Base-by-base conservation (phyloP, 2,113 vertebrate genomes). In the Periophthalmus modestus region DNA sequence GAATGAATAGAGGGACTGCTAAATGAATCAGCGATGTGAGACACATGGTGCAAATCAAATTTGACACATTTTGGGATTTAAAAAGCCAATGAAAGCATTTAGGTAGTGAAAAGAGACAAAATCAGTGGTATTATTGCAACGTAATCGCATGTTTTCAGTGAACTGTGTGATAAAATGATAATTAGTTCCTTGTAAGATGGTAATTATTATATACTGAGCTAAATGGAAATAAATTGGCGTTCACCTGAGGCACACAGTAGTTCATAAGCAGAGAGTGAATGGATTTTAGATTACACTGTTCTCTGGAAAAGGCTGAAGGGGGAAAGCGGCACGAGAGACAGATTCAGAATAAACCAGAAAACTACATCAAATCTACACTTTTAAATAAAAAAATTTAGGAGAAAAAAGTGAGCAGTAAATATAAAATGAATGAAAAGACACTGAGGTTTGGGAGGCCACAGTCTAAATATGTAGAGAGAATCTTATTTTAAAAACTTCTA, bases 21-120 rank as follows among this genome's bases (percentile, higher is more conserved):
- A 78, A 85, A 77, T 79, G 75, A 82, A 55, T 87, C 82, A 85
- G 72, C 50, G 14, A 50, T 50, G 50, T 66, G 71, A 81, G 72
- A 79, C 66, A 68, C 68, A 62, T 69, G 79, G 50, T 24, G 21
- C 52, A 59, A 50, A 78, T 43, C 48, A 39, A 58, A 74, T 63
- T 0, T 80, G 58, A 72, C 74, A 86, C 16, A 67, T 78, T 75
- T 78, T 3, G 7, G 47, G 55, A 61, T 24, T 68, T 13, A 23
- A 50, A 77, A 72, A 47, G 7, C 52, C n/a, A 36, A 47, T 33
- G 58, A 67, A 59, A 23, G 67, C 48, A 70, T 82, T 46, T 21
- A 14, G n/a, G 59, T 18, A n/a, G 16, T 36, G 5, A 74, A 77
- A 28, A 61, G 52, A 10, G 33, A 11, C 14, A 9, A 34, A 70